A percentile compares a stretch with the other conserved stretches of the same genome.
Evolutionary conservation across 2,888 invertebrate genomes (phyloP).

Genomic region (Frankliniella fusca): DNA sequence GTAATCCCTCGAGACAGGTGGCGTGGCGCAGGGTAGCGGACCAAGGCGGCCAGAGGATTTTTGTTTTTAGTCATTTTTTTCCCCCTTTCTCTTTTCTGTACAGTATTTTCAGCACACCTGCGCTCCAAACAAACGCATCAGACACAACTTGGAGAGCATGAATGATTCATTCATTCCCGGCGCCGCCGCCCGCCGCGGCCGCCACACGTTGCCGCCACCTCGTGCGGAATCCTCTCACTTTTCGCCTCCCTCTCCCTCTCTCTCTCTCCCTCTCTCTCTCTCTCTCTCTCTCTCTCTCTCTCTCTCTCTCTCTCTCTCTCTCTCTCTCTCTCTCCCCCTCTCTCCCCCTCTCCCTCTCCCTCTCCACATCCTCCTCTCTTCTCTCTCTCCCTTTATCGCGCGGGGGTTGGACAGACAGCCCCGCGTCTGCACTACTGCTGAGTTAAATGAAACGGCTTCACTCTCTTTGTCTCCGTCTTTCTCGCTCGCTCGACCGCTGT

Average conservation of each 20-base stretch:
- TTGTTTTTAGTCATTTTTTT: too few species aligned
- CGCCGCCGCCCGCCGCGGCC: too few species aligned
- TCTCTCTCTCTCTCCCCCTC: background rate
- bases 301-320: slow-evolving; percentile 1
- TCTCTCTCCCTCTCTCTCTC: background rate
- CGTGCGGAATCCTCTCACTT: background rate
- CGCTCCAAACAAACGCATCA: too few species aligned
- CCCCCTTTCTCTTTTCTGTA: too few species aligned
- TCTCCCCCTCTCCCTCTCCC: background rate
- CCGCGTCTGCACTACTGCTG: background rate
- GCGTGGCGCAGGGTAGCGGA: too few species aligned
- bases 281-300: background rate
- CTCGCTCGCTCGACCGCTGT: too few species aligned
- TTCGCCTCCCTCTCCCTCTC: background rate
- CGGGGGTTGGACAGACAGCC: background rate
- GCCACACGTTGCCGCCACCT: too few species aligned
- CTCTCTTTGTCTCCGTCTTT: background rate
- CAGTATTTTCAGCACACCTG: too few species aligned
- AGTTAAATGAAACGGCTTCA: too few species aligned
- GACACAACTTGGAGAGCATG: background rate
- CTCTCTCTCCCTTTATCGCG: background rate
- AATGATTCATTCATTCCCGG: background rate
- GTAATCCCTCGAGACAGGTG: too few species aligned
- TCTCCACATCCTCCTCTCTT: background rate
- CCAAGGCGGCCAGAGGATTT: too few species aligned